Base-by-base conservation (phyloP, 2,888 invertebrate species). In the Trichopria drosophilae region DNA sequence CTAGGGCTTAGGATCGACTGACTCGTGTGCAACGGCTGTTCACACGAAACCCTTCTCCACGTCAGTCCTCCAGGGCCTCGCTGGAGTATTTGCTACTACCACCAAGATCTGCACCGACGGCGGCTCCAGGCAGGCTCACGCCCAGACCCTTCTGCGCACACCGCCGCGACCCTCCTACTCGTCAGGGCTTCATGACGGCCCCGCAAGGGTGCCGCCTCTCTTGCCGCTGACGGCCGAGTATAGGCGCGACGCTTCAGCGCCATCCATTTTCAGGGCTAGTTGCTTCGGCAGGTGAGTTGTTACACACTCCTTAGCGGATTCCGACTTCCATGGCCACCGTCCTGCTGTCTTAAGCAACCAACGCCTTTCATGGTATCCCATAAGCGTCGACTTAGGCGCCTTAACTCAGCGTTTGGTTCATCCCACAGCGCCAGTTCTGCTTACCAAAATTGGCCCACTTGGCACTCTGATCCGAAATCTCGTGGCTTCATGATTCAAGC, bases 381-480 rank as follows among this genome's bases (percentile, higher is more conserved):
- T 57, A 82, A 65, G 64, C 65, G 67, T 66, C 63, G 62, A 65
- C 59, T 69, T 66, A 45, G 68, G 67, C 67, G 62, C 67, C 66
- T 68, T 66, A 67, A 66, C 68, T 66, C 62, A 39, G 62, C 64
- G 66, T 67, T 66, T 62, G 65, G 64, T 86, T 85, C 84, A 86
- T 84, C 84, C 84, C 84, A 81, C 84, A 86, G 81, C 84, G 82
- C 85, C 84, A 86, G 85, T 86, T 85, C 84, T 85, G 84, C 84
- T 85, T 84, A 84, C 84, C 83, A 84, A 84, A 84, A 83, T 74
- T 82, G 83, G 83, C 83, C 83, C 84, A 84, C 83, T 84, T 78
- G 81, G 80, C 80, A 80, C 80, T 79, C 78, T 78, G 76, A 78
- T 79, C 77, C 74, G 72, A 64, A 84, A 73, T 68, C 77, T 76